Conservation (phyloP, 1,140 invertebrate genomes). For the Tyrophagus putrescentiae region DNA sequence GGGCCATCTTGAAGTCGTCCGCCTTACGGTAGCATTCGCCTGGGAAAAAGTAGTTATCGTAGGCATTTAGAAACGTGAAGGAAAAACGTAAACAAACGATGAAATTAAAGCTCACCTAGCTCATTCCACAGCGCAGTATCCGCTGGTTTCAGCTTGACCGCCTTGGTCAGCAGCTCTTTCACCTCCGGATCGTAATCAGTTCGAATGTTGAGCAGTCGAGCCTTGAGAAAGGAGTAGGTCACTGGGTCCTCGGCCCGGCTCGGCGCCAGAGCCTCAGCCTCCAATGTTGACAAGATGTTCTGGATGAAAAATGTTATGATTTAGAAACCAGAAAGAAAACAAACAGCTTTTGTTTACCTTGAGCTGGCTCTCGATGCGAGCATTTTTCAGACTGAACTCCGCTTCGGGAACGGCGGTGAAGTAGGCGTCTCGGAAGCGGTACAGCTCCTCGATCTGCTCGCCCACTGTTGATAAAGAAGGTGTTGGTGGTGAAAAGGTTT, state of each 20-base stretch:
- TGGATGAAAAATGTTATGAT: neutral
- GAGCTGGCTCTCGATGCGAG: neutral
- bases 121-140: slow-evolving; percentile 73
- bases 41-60: too few relatives aligned
- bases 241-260: slow-evolving; percentile 42
- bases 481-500: too few relatives aligned
- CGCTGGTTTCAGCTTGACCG: slow-evolving; percentile 67
- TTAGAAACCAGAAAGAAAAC: neutral
- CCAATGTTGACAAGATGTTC: too few relatives aligned
- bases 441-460: slow-evolving; percentile 43
- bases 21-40: slow-evolving; percentile 82
- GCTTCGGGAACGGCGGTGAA: slow-evolving; percentile 38
- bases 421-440: slow-evolving; percentile 56
- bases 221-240: slow-evolving; percentile 55
- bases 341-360: neutral
- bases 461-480: neutral
- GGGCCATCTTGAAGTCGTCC: slow-evolving; percentile 58
- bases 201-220: slow-evolving; percentile 57
- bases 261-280: too few relatives aligned
- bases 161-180: slow-evolving; percentile 56
- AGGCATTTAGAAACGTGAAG: too few relatives aligned
- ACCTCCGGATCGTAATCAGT: slow-evolving; percentile 50
- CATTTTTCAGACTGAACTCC: neutral
- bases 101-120: too few relatives aligned
- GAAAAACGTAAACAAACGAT: too few relatives aligned